Base-by-base conservation (phyloP, 2,888 invertebrate species). In the Notodromas monacha region DNA sequence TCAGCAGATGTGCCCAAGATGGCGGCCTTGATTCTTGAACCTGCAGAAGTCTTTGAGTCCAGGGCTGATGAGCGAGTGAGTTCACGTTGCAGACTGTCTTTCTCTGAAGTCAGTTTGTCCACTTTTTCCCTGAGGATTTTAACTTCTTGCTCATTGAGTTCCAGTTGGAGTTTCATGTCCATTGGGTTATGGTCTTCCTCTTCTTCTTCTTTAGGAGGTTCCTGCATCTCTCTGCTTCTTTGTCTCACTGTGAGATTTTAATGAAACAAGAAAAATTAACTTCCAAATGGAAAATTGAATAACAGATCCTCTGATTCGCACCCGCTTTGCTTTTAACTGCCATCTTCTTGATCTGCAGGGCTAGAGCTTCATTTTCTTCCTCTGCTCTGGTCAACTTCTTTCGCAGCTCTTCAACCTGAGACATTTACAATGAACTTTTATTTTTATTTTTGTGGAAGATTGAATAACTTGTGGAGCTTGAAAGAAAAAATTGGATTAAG, bases 261-360 rank as follows among this genome's bases (percentile, higher is more conserved):
- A n/a, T n/a, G n/a, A n/a, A n/a, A n/a, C n/a, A n/a, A n/a, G n/a
- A n/a, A n/a, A n/a, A n/a, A n/a, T n/a, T n/a, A n/a, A n/a, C n/a
- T n/a, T n/a, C n/a, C n/a, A n/a, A n/a, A n/a, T n/a, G n/a, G n/a
- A n/a, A n/a, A n/a, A n/a, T n/a, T n/a, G n/a, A n/a, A n/a, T n/a
- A n/a, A n/a, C 31, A 28, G 31, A 30, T 32, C 33, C 26, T 28
- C 21, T 28, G 37, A 38, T 28, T 33, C 37, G 36, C 28, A 39
- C 36, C 31, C 38, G 34, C 36, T 40, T 32, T 26, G 56, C 68
- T 64, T 55, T 68, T 65, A 52, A 66, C 64, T 57, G 77, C 74
- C 68, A 84, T 69, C 65, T 81, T 81, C 63, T 79, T 74, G 56
- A 86, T 63, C 62, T 84, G 84, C 58, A 74, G 63, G 54, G 74